Evolutionary conservation across 2,113 vertebrate genomes (phyloP).

Genomic region (Vicugna pacos): DNA sequence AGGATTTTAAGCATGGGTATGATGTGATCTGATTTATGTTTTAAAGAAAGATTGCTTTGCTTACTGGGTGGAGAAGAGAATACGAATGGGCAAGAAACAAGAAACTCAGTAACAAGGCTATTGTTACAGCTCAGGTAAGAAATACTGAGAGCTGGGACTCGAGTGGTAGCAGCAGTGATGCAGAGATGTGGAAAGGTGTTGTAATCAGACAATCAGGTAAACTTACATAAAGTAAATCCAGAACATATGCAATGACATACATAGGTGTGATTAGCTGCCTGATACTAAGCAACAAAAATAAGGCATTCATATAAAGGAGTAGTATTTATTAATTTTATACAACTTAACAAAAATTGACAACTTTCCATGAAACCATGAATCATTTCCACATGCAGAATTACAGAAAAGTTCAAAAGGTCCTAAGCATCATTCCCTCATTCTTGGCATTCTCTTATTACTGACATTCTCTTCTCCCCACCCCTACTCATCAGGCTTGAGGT

Average conservation of each 20-base stretch:
- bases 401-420: background rate
- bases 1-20: background rate
- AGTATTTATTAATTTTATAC: background rate
- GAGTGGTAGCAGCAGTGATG: background rate
- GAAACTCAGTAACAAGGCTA: background rate
- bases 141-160: background rate
- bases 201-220: background rate
- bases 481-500: background rate
- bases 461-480: background rate
- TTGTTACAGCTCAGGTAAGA: background rate
- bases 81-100: background rate
- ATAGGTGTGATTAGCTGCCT: background rate
- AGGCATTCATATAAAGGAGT: background rate
- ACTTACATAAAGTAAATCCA: background rate
- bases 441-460: background rate
- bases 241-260: background rate
- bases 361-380: background rate
- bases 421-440: background rate
- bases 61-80: background rate
- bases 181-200: background rate
- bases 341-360: background rate
- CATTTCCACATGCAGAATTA: background rate
- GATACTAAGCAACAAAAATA: background rate
- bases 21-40: background rate
- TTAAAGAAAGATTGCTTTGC: conserved; percentile 30